A percentile compares a stretch with the other conserved stretches of the same genome.
phyloP scores from a whole-genome alignment of 2,113 vertebrate genomes.

The Raphicerus campestris region DNA sequence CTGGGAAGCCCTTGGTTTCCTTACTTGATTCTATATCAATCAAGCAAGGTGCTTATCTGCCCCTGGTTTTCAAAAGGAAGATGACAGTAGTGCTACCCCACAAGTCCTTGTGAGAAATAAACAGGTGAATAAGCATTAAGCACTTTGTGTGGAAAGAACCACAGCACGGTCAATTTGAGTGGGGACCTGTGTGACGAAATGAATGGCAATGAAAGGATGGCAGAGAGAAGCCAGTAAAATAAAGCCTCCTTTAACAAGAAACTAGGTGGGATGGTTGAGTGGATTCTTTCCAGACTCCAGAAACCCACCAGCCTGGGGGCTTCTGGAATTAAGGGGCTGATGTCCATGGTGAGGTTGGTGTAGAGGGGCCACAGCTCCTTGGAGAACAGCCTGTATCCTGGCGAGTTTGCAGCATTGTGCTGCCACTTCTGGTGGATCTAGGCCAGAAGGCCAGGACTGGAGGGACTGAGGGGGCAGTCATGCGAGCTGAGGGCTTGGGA shows the following conservation, averaged over 20 bases:
- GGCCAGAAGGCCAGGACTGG: conserved; percentile 85
- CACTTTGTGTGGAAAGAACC: background rate
- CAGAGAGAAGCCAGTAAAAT: background rate
- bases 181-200: background rate
- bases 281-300: background rate
- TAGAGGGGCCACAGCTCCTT: conserved; percentile 82
- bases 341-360: conserved; percentile 86
- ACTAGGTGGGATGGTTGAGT: background rate
- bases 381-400: conserved; percentile 79
- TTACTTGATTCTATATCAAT: background rate
- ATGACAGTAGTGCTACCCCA: background rate
- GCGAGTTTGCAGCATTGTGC: conserved; percentile 81
- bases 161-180: background rate
- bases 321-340: conserved; percentile 76
- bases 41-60: background rate
- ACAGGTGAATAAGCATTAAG: background rate
- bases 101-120: background rate
- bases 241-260: conserved; percentile 59
- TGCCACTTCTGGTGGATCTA: conserved; percentile 81
- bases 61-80: background rate
- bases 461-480: too few species aligned
- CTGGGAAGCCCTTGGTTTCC: background rate
- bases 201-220: background rate
- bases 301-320: background rate
- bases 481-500: background rate